Base-by-base conservation (phyloP, 2,888 invertebrate species). In the Epinotia brunnichana region DNA sequence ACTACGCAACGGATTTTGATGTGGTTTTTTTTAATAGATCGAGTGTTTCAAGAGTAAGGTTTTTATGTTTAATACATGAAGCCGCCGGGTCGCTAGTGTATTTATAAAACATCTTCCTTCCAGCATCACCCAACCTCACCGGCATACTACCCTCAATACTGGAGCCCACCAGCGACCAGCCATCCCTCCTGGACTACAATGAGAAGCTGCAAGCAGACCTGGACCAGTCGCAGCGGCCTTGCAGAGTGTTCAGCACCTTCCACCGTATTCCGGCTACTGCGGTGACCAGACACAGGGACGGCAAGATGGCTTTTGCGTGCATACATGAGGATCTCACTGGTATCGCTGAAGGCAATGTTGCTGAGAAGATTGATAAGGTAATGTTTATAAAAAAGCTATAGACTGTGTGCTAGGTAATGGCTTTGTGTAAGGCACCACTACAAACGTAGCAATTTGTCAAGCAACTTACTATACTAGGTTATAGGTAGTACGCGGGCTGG, bases 201-300 rank as follows among this genome's bases (percentile, higher is more conserved):
- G 90, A 91, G 71, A 91, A 90, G 69, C 79, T 92, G 0, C 86
- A 85, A 57, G 82, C 82, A 29, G 81, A 81, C 3, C 77, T 82
- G 0, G 87, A 87, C 13, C 71, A 80, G 0, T 79, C 85, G 0
- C 85, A 83, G 60, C 84, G 82, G 75, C 87, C 87, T 51, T 90
- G 88, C 68, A 77, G 85, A 10, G 84, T 91, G 2, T 88, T 85
- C 78, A 89, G 85, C 73, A 88, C 89, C 0, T 88, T 87, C 76
- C 87, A 89, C 61, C 81, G 87, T 9, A 76, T 87, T 21, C 86
- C 87, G 0, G 78, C 85, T 1, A 81, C 85, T 0, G 83, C 82
- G 0, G 66, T 75, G 0, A 77, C 51, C n/a, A 78, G 56, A 64
- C 73, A 75, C n/a, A 78, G 76, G 2, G 79, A 72, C 11, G 74